A percentile compares a stretch with the other conserved stretches of the same genome.
phyloP scores from a whole-genome alignment of 2,888 invertebrate genomes.

The Onthophagus sagittarius region DNA sequence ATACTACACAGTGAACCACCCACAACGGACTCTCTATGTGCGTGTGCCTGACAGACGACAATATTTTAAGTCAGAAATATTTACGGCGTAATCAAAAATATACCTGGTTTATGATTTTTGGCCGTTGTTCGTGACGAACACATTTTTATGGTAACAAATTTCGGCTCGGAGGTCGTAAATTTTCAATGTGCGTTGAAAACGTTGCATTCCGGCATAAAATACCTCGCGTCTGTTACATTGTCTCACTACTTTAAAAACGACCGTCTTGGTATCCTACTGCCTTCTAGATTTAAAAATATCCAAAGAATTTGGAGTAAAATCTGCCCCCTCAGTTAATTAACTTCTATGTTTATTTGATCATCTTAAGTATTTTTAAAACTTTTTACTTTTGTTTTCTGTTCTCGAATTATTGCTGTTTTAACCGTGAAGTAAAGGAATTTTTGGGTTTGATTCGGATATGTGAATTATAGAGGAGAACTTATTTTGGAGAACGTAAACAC shows the following conservation, averaged over 20 bases:
- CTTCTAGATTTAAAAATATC: no score
- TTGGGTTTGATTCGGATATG: not conserved
- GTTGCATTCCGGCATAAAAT: not conserved
- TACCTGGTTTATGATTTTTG: not conserved
- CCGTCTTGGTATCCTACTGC: not conserved
- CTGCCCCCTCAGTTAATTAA: no score
- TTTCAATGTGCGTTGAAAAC: not conserved
- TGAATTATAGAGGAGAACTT: conserved; percentile 14
- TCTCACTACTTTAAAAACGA: not conserved
- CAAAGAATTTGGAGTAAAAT: no score
- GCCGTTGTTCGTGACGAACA: not conserved
- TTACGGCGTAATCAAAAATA: not conserved
- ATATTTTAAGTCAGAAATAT: not conserved
- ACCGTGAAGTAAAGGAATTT: not conserved
- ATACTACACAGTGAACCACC: not conserved
- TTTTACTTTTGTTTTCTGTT: not conserved
- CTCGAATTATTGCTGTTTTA: not conserved
- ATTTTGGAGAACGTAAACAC: conserved; percentile 21
- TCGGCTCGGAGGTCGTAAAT: not conserved
- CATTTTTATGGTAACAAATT: not conserved
- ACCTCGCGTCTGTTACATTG: not conserved
- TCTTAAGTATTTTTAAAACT: no score
- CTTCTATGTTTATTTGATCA: no score
- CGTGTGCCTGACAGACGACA: not conserved
- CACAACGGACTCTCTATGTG: not conserved